Percentiles rank a stretch among this genome's conserved stretches.
phyloP scores from a whole-genome alignment of 1,140 invertebrate genomes.

The Micrasema minimum region DNA sequence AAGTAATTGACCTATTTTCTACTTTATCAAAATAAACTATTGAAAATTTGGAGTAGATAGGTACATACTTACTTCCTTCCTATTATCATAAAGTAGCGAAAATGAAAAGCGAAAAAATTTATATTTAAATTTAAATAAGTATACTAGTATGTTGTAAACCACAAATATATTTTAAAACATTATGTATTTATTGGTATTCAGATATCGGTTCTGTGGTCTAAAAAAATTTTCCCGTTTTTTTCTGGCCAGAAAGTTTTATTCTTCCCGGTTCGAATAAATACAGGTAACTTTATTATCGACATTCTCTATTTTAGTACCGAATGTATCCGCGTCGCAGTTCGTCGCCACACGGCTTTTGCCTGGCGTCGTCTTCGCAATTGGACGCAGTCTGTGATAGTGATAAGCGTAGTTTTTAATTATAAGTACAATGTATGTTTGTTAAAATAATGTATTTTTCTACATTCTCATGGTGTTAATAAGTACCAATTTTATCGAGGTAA shows the following conservation, averaged over 20 bases:
- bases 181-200: no score
- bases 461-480: slow-evolving; percentile 41
- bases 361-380: slow-evolving; percentile 37
- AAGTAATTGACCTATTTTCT: no score
- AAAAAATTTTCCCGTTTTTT: no score
- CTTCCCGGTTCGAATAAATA: background rate
- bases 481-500: slow-evolving; percentile 40
- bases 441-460: slow-evolving; percentile 44
- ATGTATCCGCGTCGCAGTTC: slow-evolving; percentile 4
- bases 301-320: slow-evolving; percentile 12
- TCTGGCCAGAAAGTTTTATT: slow-evolving; percentile 13
- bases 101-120: no score
- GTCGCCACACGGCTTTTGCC: slow-evolving; percentile 26
- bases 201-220: no score
- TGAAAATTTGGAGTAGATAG: no score
- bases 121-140: no score
- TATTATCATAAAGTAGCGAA: no score
- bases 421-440: slow-evolving; percentile 37
- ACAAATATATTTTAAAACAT: no score
- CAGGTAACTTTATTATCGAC: slow-evolving; percentile 26
- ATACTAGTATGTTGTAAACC: no score
- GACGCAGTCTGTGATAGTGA: slow-evolving; percentile 46
- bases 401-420: slow-evolving; percentile 44
- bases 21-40: no score
- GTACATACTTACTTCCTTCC: no score